Evolutionary conservation across 2,888 invertebrate species (phyloP).

Genomic region (Drosophila siamana): DNA sequence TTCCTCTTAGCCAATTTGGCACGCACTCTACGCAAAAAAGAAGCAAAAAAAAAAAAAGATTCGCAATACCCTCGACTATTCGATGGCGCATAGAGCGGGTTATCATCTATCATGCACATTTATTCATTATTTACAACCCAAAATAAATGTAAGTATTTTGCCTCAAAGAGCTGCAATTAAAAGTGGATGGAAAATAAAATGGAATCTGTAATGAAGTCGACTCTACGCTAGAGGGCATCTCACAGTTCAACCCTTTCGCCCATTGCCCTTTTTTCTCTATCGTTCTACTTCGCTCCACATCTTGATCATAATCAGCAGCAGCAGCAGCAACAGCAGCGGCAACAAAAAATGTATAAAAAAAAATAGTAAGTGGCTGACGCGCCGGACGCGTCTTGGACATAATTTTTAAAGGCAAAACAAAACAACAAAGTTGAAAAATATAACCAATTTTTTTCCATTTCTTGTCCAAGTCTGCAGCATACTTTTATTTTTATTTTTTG

Average conservation of each 20-base stretch:
- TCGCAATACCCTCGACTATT: conserved; percentile 7
- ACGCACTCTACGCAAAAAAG: conserved; percentile 40
- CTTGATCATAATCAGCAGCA: conserved; percentile 39
- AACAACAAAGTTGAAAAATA: conserved; percentile 35
- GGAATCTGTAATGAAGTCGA: neutral
- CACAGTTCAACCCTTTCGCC: neutral
- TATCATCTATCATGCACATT: neutral
- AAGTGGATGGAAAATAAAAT: neutral
- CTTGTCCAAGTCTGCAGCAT: conserved; percentile 7
- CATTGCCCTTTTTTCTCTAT: neutral
- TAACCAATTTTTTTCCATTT: conserved; percentile 14
- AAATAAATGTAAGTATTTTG: neutral
- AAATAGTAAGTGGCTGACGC: conserved; percentile 18
- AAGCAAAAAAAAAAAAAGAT: too few relatives aligned
- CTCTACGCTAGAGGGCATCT: conserved; percentile 9
- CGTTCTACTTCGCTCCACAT: conserved; percentile 5
- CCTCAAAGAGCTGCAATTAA: neutral
- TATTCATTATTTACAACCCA: neutral
- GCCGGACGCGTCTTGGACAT: conserved; percentile 28
- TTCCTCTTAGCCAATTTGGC: conserved; percentile 61
- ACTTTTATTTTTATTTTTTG: neutral
- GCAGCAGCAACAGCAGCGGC: conserved; percentile 11
- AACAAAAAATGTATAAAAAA: neutral
- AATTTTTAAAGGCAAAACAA: conserved; percentile 28
- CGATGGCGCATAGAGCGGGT: neutral